phyloP scores from a whole-genome alignment of 2,797 vertebrate genomes.

The Gymnocypris eckloni region DNA sequence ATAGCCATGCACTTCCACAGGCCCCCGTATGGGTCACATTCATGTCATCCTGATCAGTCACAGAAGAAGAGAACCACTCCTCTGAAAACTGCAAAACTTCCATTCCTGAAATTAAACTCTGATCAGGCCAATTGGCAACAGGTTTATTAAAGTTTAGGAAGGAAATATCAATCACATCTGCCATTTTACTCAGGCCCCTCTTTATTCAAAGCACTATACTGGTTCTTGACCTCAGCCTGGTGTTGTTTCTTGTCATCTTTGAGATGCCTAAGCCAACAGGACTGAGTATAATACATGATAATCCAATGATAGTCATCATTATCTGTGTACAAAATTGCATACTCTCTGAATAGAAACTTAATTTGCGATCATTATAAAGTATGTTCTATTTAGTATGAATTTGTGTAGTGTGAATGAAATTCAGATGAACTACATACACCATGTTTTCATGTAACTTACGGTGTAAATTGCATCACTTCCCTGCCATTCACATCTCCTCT shows the following conservation, averaged over 20 bases:
- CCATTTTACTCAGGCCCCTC: background rate
- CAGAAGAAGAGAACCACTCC: slow-evolving; percentile 8
- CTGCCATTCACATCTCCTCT: too few relatives aligned
- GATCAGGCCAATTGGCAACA: slow-evolving; percentile 6
- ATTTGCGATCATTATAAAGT: too few relatives aligned
- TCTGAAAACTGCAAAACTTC: slow-evolving; percentile 28
- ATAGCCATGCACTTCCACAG: slow-evolving; percentile 10
- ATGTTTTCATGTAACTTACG: background rate
- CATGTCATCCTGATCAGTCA: slow-evolving; percentile 23
- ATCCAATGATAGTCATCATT: background rate
- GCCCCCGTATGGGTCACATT: slow-evolving; percentile 2
- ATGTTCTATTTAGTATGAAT: too few relatives aligned
- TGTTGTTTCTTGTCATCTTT: background rate
- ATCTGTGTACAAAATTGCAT: too few relatives aligned
- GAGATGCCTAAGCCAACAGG: background rate
- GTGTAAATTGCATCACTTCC: background rate
- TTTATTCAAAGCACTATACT: slow-evolving; percentile 29
- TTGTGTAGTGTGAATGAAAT: too few relatives aligned
- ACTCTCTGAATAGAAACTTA: too few relatives aligned
- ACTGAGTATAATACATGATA: background rate
- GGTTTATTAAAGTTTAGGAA: slow-evolving; percentile 38
- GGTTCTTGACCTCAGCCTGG: slow-evolving; percentile 4
- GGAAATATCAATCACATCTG: slow-evolving; percentile 48
- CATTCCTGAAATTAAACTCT: slow-evolving; percentile 15
- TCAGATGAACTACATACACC: background rate